Percentiles rank a stretch among this genome's conserved stretches.
These are phyloP conservation scores for Pteronotus mesoamericanus DNA, from an alignment of 2,797 vertebrate genomes.

Conservation along the genomic window DNA sequence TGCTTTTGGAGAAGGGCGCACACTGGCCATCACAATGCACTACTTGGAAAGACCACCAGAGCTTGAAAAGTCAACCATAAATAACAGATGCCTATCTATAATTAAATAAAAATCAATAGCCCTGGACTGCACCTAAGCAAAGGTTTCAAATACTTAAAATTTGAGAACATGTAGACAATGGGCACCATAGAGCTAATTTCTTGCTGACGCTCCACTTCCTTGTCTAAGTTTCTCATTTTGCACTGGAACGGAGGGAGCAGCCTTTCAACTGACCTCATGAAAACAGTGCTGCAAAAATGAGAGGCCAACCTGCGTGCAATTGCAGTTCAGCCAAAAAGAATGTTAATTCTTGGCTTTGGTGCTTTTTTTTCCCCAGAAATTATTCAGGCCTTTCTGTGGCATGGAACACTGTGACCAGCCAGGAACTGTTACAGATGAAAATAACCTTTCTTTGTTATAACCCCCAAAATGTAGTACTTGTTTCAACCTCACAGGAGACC, in stretches of 20 bases:
- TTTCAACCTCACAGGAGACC: neutral
- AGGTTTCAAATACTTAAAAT: neutral
- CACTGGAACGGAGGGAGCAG: neutral
- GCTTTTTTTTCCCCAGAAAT: conserved; percentile 74
- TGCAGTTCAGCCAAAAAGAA: conserved; percentile 82
- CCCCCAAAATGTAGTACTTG: neutral
- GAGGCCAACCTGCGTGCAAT: conserved; percentile 84
- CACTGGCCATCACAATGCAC: neutral
- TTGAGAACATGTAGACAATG: neutral
- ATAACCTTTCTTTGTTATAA: conserved; percentile 80
- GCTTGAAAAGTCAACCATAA: neutral
- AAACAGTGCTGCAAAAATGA: conserved; percentile 52
- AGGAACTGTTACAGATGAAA: conserved; percentile 78
- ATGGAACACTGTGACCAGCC: conserved; percentile 82
- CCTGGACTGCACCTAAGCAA: neutral
- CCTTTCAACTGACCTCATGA: conserved; percentile 22
- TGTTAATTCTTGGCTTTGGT: conserved; percentile 88
- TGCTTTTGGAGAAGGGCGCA: neutral
- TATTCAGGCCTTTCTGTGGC: conserved; percentile 80
- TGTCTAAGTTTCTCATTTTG: neutral
- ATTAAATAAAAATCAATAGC: neutral
- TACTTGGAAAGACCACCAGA: neutral
- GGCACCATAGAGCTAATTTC: neutral
- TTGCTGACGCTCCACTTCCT: neutral
- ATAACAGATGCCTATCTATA: neutral